Base-by-base conservation (phyloP, 2,797 vertebrate genomes). In the Iguana delicatissima region DNA sequence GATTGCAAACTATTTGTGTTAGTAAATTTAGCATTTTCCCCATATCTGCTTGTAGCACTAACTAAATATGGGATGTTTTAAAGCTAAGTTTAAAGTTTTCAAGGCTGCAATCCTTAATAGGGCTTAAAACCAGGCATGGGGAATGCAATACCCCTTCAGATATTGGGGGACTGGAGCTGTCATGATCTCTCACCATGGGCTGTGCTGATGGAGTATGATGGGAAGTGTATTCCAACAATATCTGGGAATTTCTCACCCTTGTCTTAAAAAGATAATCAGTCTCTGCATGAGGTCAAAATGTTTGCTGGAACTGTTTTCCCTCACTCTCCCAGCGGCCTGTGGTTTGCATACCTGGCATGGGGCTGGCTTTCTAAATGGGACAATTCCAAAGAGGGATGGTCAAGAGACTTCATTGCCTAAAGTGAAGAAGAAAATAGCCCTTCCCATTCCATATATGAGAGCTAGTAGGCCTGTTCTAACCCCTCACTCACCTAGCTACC, bases 11-110 rank as follows among this genome's bases (percentile, higher is more conserved):
- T 69, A 69, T 12, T 4, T 32, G 29, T 69, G 32, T 69, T 32
- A 69, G 18, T 22, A 22, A 62, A 62, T 62, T 62, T 62, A n/a
- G 10, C 80, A 90, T 86, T 92, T 59, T 20, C 59, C 55, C 26
- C 4, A 26, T 13, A 16, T 32, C 12, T 18, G 50, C 26, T 2
- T n/a, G 16, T 35, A 6, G 22, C 80, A n/a, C 8, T 35, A 29
- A 35, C n/a, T 32, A 81, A 20, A 22, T 42, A 64, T 29, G 35
- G 22, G 6, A 55, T 52, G 46, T 55, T 80, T 29, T 52, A 62
- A 50, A 26, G 52, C 12, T 14, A 13, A 73, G 72, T 73, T 35
- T 16, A 35, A 73, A 35, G n/a, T 73, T 35, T 73, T 73, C 14
- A 35, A 73, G 72, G n/a, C n/a, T 73, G 32, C 72, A 73, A 6